phyloP scores from a whole-genome alignment of 2,797 vertebrate species.

The Dendrocincla fuliginosa region DNA sequence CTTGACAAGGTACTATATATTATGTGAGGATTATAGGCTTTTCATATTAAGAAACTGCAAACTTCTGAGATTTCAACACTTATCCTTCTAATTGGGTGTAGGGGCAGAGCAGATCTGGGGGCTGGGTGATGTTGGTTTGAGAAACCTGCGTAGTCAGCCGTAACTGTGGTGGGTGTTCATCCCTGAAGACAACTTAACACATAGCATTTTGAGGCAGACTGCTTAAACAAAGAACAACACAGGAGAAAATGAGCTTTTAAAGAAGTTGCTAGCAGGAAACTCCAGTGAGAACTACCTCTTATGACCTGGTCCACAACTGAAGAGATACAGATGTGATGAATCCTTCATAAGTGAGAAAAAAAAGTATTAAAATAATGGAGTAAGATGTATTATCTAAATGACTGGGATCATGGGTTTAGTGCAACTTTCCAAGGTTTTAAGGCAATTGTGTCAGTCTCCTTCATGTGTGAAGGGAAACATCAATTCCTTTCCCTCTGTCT shows the following conservation, averaged over 20 bases:
- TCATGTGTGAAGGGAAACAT: neutral
- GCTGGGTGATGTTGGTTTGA: neutral
- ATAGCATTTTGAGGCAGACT: neutral
- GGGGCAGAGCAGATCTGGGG: neutral
- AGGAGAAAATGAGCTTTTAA: neutral
- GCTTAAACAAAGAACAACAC: neutral
- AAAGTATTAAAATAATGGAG: neutral
- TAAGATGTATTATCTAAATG: neutral
- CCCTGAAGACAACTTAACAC: neutral
- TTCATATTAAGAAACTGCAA: neutral
- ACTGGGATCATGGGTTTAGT: neutral
- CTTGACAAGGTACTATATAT: neutral
- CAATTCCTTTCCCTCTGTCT: neutral
- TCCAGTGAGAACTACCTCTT: neutral
- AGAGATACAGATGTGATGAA: neutral
- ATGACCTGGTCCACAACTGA: neutral
- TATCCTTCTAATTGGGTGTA: neutral
- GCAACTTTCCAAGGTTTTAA: neutral
- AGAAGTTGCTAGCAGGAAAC: neutral
- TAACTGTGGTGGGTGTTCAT: neutral
- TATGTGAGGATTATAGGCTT: neutral
- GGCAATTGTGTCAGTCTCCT: neutral
- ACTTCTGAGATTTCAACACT: neutral
- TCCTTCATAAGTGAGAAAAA: neutral
- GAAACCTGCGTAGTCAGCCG: neutral